phyloP scores from a whole-genome alignment of 2,113 vertebrate species.

The Misgurnus mizolepis region DNA sequence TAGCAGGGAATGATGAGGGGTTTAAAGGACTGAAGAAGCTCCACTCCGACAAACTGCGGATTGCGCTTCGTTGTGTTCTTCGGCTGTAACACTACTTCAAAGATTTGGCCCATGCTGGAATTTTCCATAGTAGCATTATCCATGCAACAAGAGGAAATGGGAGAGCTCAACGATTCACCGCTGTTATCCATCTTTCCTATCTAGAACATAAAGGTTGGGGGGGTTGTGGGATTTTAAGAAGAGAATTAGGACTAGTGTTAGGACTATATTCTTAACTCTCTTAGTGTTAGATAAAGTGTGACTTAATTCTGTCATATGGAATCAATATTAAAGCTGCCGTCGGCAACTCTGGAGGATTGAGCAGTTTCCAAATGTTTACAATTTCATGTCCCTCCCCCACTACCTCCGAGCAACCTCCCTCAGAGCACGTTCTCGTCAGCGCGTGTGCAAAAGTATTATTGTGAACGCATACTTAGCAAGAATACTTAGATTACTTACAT shows the following conservation, averaged over 20 bases:
- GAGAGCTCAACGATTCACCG: conserved; percentile 61
- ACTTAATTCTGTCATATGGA: no score
- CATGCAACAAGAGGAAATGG: conserved; percentile 42
- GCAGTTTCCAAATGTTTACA: no score
- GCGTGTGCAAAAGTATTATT: no score
- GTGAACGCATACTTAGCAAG: no score
- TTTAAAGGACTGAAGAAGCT: conserved; percentile 86
- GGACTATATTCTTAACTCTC: no score
- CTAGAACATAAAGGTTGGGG: conserved; percentile 3
- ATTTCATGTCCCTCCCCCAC: no score
- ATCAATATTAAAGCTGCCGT: no score
- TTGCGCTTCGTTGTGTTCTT: conserved; percentile 75
- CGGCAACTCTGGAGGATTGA: no score
- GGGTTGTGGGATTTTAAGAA: neutral
- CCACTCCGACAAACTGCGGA: conserved; percentile 78
- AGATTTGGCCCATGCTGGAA: conserved; percentile 57
- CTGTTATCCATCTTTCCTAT: conserved; percentile 65
- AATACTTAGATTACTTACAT: no score
- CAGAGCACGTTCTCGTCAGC: no score
- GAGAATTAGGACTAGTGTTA: neutral
- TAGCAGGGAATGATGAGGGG: conserved; percentile 86
- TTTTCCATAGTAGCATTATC: conserved; percentile 50
- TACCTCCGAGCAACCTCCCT: no score
- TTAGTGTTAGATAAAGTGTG: no score
- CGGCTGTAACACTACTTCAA: conserved; percentile 68